Evolutionary conservation across 2,888 invertebrate species (phyloP), one percentile per base, ranked within the genome.

Genomic region (Listrodromus nycthemerus): DNA sequence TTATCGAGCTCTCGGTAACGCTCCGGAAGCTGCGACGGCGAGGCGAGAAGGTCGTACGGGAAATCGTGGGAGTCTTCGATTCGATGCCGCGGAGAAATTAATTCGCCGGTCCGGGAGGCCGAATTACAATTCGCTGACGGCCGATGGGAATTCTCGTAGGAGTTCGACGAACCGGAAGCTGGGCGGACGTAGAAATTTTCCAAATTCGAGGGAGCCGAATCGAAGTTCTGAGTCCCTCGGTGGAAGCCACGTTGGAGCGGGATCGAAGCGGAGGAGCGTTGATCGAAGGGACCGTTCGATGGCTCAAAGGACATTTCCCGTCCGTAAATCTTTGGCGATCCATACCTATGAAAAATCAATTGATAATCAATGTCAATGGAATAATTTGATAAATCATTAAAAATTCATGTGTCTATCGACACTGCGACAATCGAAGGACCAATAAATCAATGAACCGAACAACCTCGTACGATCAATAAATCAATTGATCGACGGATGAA

Each of bases 281-380:
- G 24, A 24, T 69, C 33, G 58, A 58, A 27, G 19, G 5, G n/a
- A 7, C 21, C 7, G n/a, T 71, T n/a, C 0, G 16, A 13, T 13
- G 7, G n/a, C 8, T 21, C 16, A 6, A 24, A 0, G 1, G 16
- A 4, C 7, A 55, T 37, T 21, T 45, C 27, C n/a, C 30, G 45
- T 2, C 73, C 74, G 48, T 74, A 74, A 13, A 63, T 63, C 7
- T 6, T n/a, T 2, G 69, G 69, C 10, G 48, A 48, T 65, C 58
- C 70, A 48, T 70, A 76, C 81, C 81, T 81, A 1, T 27, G 21
- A 5, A n/a, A 27, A 61, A 63, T 48, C 30, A 13, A 24, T 41
- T 30, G n/a, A 24, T 2, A 1, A 27, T 19, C 16, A 33, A 41
- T 45, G 6, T 30, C 30, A 30, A 4, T 24, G 1, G 1, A 58